Conservation (phyloP, 2,113 vertebrate species). For the Psephotus haematonotus region DNA sequence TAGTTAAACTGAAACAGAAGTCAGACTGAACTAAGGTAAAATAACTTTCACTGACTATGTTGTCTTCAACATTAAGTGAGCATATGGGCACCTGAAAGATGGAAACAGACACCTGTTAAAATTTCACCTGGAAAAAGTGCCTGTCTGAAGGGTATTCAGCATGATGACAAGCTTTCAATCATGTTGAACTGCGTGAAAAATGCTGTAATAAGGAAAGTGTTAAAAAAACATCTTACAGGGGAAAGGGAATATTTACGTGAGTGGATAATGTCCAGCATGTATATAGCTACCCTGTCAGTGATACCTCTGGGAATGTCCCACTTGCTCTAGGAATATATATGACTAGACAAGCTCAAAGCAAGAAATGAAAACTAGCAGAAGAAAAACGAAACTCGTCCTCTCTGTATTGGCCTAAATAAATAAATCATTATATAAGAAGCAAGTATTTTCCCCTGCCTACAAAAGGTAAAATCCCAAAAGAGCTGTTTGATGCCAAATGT, state of each 20-base stretch:
- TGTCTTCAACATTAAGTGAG: not conserved
- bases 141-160: not conserved
- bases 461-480: not conserved
- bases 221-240: not conserved
- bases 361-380: not conserved
- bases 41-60: not conserved
- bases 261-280: not conserved
- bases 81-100: not conserved
- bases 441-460: not conserved
- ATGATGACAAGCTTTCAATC: not conserved
- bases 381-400: not conserved
- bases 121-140: not conserved
- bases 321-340: not conserved
- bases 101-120: not conserved
- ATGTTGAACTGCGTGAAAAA: not conserved
- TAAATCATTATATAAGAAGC: not conserved
- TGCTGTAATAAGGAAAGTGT: not conserved
- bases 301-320: not conserved
- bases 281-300: not conserved
- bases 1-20: not conserved
- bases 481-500: not conserved
- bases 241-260: not conserved
- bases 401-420: not conserved
- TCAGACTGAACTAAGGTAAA: not conserved
- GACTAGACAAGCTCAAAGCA: not conserved